These are phyloP conservation scores for Gryllus bimaculatus DNA, from an alignment of 1,140 invertebrate species.

Conservation along the genomic window DNA sequence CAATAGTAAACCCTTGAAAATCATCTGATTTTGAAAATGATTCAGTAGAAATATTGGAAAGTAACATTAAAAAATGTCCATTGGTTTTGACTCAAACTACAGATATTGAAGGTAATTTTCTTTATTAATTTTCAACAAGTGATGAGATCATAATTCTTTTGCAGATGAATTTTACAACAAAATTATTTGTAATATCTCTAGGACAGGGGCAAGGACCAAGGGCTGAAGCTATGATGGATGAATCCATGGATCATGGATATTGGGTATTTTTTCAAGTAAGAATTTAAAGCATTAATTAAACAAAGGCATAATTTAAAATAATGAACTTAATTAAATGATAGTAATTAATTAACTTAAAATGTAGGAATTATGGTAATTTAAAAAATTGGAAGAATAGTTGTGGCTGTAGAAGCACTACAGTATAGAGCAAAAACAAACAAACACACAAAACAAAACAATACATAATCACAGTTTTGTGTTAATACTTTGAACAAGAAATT, in stretches of 20 bases:
- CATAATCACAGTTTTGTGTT: too few species aligned
- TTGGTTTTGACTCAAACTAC: not conserved
- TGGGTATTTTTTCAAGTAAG: constrained; percentile 55
- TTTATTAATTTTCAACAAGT: constrained; percentile 20
- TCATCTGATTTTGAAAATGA: not conserved
- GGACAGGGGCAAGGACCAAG: constrained; percentile 61
- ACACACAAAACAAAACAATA: too few species aligned
- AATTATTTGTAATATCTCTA: constrained; percentile 55
- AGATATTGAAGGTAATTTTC: not conserved
- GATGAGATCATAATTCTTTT: constrained; percentile 16
- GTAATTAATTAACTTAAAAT: not conserved
- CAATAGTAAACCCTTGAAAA: too few species aligned
- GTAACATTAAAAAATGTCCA: not conserved
- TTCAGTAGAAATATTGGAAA: not conserved
- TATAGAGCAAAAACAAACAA: not conserved
- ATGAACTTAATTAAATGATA: too few species aligned
- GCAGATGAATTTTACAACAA: constrained; percentile 39
- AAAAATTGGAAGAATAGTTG: not conserved
- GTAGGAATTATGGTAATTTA: not conserved
- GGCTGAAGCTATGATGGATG: constrained; percentile 51
- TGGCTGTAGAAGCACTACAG: not conserved
- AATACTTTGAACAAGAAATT: too few species aligned
- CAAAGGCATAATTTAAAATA: too few species aligned
- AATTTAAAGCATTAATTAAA: not conserved
- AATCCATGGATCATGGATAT: constrained; percentile 45